These are phyloP conservation scores for Pseudanteris insignis DNA, from an alignment of 2,888 invertebrate genomes.

Conservation along the genomic window DNA sequence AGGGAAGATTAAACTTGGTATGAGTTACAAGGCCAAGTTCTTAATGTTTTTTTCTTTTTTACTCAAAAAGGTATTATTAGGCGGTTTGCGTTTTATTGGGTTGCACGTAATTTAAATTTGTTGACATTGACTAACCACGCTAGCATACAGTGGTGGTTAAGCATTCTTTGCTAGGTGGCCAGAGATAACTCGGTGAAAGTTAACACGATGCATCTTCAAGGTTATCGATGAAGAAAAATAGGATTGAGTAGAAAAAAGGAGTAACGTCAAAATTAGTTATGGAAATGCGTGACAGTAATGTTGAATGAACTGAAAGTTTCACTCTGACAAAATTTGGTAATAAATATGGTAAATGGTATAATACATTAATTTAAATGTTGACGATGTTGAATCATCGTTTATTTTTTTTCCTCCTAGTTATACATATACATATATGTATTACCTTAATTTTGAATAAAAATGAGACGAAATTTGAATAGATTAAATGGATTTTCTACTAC, in stretches of 20 bases:
- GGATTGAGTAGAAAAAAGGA: constrained; percentile 30
- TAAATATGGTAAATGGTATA: too few species aligned
- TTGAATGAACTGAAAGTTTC: neutral
- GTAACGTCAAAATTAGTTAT: too few species aligned
- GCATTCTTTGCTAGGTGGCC: constrained; percentile 39
- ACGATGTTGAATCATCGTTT: neutral
- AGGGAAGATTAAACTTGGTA: constrained; percentile 25
- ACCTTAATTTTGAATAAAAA: too few species aligned
- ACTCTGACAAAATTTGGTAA: too few species aligned
- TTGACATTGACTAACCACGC: constrained; percentile 56
- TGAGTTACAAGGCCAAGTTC: constrained; percentile 31
- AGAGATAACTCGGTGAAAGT: constrained; percentile 54
- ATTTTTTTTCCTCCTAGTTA: too few species aligned
- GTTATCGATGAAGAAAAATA: constrained; percentile 48
- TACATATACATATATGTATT: too few species aligned
- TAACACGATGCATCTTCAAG: constrained; percentile 56
- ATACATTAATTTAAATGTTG: too few species aligned
- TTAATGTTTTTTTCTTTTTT: constrained; percentile 20
- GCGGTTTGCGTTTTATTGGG: constrained; percentile 39
- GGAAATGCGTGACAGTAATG: too few species aligned
- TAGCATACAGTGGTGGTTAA: constrained; percentile 42
- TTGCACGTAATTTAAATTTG: constrained; percentile 42
- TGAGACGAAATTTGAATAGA: too few species aligned
- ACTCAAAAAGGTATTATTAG: constrained; percentile 32
- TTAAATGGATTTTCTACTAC: too few species aligned